Base-by-base conservation (phyloP, 1,140 invertebrate genomes). In the Helicorthomorpha holstii region DNA sequence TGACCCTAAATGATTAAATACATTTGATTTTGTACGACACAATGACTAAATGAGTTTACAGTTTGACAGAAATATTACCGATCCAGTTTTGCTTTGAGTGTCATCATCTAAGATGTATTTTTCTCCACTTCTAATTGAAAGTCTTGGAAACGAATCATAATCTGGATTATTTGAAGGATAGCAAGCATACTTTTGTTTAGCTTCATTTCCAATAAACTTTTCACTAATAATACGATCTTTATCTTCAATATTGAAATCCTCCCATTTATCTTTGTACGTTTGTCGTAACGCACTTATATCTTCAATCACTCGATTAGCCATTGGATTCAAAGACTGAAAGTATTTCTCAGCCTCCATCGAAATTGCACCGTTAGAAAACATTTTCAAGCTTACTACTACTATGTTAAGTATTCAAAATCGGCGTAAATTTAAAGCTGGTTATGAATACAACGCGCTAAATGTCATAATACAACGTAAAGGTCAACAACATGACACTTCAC, bases 1-100 rank as follows among this genome's bases (percentile, higher is more conserved):
- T 57, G 62, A 27, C 61, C 59, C 61, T 59, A 49, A 53, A 46
- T 22, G 25, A 46, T 22, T 12, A 46, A 46, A 46, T 46, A 46
- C 21, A 7, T 25, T 46, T 25, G 19, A 46, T 22, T 12, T 7
- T 7, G 19, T 46, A 46, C 4, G 4, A 46, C 44, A 22, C 4
- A 22, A 19, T 4, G 21, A 7, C 7, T 10, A 22, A 46, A 22
- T 10, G 7, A 4, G 19, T 12, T 25, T 46, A 46, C 19, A 10
- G 19, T 4, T 10, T 46, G 19, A 19, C 25, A 46, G 19, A 7
- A 22, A 4, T 46, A 41, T 12, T 46, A 46, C 44, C 21, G 44
- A 10, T 22, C 44, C 44, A n/a, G n/a, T n/a, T 22, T 46, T 46
- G 4, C 7, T 25, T 21, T 46, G 44, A 25, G 7, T 7, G 7